Evolutionary conservation across 2,888 invertebrate genomes (phyloP), one percentile per base, ranked within the genome.

Genomic region (Epistrophe grossulariae): DNA sequence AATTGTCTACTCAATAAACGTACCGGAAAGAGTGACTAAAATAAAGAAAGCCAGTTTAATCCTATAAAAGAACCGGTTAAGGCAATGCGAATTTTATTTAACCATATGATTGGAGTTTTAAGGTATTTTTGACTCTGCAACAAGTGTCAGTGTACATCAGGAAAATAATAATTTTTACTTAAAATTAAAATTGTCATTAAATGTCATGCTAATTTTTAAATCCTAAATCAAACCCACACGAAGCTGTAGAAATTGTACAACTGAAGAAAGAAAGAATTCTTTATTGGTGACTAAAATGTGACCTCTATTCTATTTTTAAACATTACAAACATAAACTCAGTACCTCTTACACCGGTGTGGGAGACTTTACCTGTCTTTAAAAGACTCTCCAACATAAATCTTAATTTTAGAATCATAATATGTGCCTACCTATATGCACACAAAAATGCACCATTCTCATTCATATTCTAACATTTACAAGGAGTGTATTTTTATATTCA

Each of bases 281-380:
- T 19, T 6, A 38, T 0, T 19, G 24, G 10, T 48, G 31, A 66
- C 11, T 48, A 45, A 35, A 9, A 43, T 15, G 15, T 66, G 66
- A 66, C 66, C 66, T 31, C 28, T 66, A 17, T 66, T 66, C 66
- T 48, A 66, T 66, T 66, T 66, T 48, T 66, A 66, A 66, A 17
- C 31, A 1, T 48, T 48, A 66, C 45, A 45, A 66, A 17, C 48
- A 66, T 17, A 31, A 45, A 45, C 4, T 13, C 17, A 48, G 28
- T 31, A 7, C n/a, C 28, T 11, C 45, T 17, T 10, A 31, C 28
- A 40, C 40, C 13, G 19, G 48, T 48, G 66, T 48, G 66, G 48
- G 66, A 66, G 66, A 24, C 43, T 62, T n/a, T 24, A 40, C 40
- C 11, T 31, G 45, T 11, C 64, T 28, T 4, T 11, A 24, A 11